Evolutionary conservation across 2,113 vertebrate genomes (phyloP), one percentile per base, ranked within the genome.

Genomic region (Isichthys henryi): DNA sequence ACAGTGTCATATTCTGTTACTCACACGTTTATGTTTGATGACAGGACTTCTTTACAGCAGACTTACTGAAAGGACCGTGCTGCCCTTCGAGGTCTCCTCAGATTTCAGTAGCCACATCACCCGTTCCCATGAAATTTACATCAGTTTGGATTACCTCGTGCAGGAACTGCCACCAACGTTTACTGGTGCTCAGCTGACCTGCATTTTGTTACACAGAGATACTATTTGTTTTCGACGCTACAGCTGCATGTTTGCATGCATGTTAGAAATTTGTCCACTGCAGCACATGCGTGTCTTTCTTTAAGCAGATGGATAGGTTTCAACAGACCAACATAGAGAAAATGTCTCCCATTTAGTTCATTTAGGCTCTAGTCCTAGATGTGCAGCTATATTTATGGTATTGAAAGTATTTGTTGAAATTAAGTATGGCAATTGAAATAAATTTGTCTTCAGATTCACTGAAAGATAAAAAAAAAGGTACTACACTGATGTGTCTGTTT

Each of bases 241-340:
- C 87, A 45, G 49, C n/a, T 88, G 87, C 87, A 88, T 46, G 87
- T 88, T 88, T 88, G 87, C 87, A 88, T 50, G 49, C 62, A 50
- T 66, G 87, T 62, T 39, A 62, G 56, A 88, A 66, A 88, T 62
- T 0, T 88, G 56, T 66, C 52, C 87, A 46, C 49, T 62, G 56
- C 23, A 46, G 35, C 87, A 62, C 31, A 88, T 45, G 21, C 21
- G 19, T n/a, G 9, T 62, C 50, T 53, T 15, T 45, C 31, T n/a
- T 45, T 45, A 23, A 62, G 53, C 49, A 43, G 31, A 23, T 58
- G 31, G 35, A 23, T 86, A 53, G 85, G 85, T 52, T 86, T 88
- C 53, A 87, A 87, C 50, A 56, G 85, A 52, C 50, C 48, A 35
- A 10, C 50, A 1, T 87, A 35, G 85, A 87, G 85, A 53, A 86